Base-by-base conservation (phyloP, 2,797 vertebrate species). In the Microcaecilia unicolor region DNA sequence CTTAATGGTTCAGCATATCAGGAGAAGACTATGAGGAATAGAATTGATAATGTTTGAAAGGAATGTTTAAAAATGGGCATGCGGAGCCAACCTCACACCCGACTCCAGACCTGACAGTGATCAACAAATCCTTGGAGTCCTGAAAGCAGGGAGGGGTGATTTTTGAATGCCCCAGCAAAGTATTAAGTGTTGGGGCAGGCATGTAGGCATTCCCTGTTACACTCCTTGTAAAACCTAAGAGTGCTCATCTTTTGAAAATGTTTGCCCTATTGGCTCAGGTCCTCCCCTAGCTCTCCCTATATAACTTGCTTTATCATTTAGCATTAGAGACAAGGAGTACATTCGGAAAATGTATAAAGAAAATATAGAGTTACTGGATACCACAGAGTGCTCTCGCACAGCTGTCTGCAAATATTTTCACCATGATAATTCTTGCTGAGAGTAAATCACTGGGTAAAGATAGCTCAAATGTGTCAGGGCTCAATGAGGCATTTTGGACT, bases 361-460 rank as follows among this genome's bases (percentile, higher is more conserved):
- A 89, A 91, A 88, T 94, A 89, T 94, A 91, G 83, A 78, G 87
- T 95, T 97, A 94, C 93, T 84, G 54, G 74, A 69, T 81, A 88
- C 80, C 82, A 84, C 92, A 87, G 67, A 85, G 85, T 79, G 65
- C 76, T 84, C 86, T 78, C 81, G 75, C 83, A 91, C 92, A 95
- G 92, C 92, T 96, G 92, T 85, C 87, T 69, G 78, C 83, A 80
- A 91, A 96, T 96, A 90, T 90, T 93, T 93, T 87, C 82, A 81
- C 86, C 86, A 88, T 93, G 92, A 96, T 93, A 88, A 81, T 81
- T 78, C 86, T 85, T 91, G 90, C 92, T 93, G 94, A 94, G 95
- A 96, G 93, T 94, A 90, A 89, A 89, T 87, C 86, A 48, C 45
- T 23, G 90, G 84, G 78, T 94, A 96, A 97, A 96, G 90, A 97